Evolutionary conservation across 2,797 vertebrate species (phyloP).

Genomic region (Apodemus agrarius): DNA sequence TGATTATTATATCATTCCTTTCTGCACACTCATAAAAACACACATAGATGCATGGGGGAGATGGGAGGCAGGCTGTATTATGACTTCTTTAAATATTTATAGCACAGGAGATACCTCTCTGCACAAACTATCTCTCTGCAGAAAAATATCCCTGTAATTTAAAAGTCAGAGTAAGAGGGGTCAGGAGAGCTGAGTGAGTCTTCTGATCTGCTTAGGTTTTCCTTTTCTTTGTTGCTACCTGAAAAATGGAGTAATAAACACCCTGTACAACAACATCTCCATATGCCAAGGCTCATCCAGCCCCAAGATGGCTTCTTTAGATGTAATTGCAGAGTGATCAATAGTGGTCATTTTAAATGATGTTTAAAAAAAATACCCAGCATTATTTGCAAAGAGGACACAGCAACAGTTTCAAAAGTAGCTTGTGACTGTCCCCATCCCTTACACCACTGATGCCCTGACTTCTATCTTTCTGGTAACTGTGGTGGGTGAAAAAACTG

Average conservation of each 20-base stretch:
- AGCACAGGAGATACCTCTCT: not conserved
- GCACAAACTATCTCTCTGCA: not conserved
- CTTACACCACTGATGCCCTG: not conserved
- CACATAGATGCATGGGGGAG: not conserved
- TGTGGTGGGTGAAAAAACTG: not conserved
- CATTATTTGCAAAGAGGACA: not conserved
- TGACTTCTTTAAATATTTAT: not conserved
- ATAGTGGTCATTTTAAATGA: not conserved
- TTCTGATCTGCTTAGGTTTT: not conserved
- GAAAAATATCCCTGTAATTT: not conserved
- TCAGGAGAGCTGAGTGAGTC: not conserved
- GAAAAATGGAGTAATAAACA: not conserved
- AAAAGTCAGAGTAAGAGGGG: not conserved
- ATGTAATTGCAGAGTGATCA: not conserved
- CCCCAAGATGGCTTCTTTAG: not conserved
- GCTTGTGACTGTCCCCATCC: not conserved
- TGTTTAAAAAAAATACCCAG: not conserved
- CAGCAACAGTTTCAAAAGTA: not conserved
- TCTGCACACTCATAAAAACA: not conserved
- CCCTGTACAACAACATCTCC: accelerated
- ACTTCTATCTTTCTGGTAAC: not conserved
- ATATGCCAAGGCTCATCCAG: not conserved
- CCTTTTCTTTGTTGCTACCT: not conserved
- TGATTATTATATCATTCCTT: not conserved
- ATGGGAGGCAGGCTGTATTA: not conserved